Evolutionary conservation across 2,113 vertebrate species (phyloP).

Genomic region (Illadopsis cleaveri): DNA sequence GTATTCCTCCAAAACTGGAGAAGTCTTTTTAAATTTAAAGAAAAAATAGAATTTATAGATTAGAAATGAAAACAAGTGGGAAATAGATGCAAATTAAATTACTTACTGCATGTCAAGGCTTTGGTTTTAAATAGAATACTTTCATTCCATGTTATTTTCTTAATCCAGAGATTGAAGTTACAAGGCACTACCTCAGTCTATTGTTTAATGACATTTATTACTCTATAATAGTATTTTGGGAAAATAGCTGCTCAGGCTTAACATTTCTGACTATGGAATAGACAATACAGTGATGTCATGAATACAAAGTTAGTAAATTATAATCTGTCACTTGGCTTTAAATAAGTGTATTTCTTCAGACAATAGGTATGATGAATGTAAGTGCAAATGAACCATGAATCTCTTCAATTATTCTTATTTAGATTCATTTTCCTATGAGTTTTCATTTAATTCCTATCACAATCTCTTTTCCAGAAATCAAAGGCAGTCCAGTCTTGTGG

Average conservation of each 20-base stretch:
- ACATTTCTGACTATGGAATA: slow-evolving; percentile 72
- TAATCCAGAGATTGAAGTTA: slow-evolving; percentile 64
- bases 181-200: slow-evolving; percentile 66
- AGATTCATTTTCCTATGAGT: slow-evolving; percentile 74
- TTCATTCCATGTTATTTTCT: slow-evolving; percentile 57
- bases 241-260: slow-evolving; percentile 73
- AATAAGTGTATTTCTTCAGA: slow-evolving; percentile 72
- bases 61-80: slow-evolving; percentile 12
- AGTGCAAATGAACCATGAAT: slow-evolving; percentile 77
- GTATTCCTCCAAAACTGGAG: slow-evolving; percentile 38
- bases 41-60: slow-evolving; percentile 49
- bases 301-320: slow-evolving; percentile 73
- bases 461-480: slow-evolving; percentile 69
- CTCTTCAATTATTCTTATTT: slow-evolving; percentile 78
- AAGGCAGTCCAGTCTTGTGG: slow-evolving; percentile 52
- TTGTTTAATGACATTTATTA: slow-evolving; percentile 77
- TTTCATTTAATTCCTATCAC: slow-evolving; percentile 71
- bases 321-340: slow-evolving; percentile 70
- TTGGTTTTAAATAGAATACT: slow-evolving; percentile 61
- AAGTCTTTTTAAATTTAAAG: slow-evolving; percentile 61
- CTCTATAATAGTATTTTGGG: slow-evolving; percentile 69
- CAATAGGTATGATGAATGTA: slow-evolving; percentile 74
- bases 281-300: slow-evolving; percentile 70
- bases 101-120: slow-evolving; percentile 14
- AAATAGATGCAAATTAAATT: slow-evolving; percentile 33